phyloP scores from a whole-genome alignment of 2,888 invertebrate genomes.

The Exocentrus adspersus region DNA sequence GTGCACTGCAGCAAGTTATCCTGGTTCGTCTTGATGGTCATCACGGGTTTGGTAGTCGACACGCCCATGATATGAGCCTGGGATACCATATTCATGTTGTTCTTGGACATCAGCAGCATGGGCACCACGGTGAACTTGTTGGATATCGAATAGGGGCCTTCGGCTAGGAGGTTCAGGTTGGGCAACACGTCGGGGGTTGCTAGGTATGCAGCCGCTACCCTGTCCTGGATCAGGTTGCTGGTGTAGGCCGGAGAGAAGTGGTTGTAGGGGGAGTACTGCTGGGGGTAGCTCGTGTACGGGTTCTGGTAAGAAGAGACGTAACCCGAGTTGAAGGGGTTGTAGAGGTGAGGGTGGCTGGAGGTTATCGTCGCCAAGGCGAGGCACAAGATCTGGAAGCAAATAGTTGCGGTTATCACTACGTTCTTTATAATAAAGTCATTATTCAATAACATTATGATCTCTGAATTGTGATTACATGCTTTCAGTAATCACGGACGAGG shows the following conservation, averaged over 20 bases:
- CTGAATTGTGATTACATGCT: too few relatives aligned
- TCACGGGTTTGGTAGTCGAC: conserved; percentile 58
- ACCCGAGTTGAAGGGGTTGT: conserved; percentile 38
- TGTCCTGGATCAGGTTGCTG: conserved; percentile 33
- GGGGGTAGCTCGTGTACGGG: conserved; percentile 29
- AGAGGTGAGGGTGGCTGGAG: conserved; percentile 30
- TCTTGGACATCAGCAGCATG: conserved; percentile 57
- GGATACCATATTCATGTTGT: conserved; percentile 58
- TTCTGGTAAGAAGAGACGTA: conserved; percentile 33
- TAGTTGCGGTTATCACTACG: neutral
- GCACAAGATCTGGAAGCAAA: neutral
- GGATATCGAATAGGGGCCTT: conserved; percentile 56
- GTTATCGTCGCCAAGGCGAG: neutral
- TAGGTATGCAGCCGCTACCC: conserved; percentile 34
- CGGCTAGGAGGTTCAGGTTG: conserved; percentile 57
- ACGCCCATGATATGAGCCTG: conserved; percentile 59
- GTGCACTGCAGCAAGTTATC: conserved; percentile 58
- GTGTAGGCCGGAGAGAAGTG: conserved; percentile 25
- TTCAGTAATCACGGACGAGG: neutral
- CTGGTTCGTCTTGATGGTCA: conserved; percentile 58
- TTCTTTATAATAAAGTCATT: too few relatives aligned
- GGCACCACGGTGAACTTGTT: conserved; percentile 59
- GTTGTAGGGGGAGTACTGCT: conserved; percentile 31
- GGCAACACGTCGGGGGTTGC: conserved; percentile 42
- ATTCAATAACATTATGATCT: too few relatives aligned